Conservation (phyloP, 2,797 vertebrate genomes). For the Harpagifer antarcticus region DNA sequence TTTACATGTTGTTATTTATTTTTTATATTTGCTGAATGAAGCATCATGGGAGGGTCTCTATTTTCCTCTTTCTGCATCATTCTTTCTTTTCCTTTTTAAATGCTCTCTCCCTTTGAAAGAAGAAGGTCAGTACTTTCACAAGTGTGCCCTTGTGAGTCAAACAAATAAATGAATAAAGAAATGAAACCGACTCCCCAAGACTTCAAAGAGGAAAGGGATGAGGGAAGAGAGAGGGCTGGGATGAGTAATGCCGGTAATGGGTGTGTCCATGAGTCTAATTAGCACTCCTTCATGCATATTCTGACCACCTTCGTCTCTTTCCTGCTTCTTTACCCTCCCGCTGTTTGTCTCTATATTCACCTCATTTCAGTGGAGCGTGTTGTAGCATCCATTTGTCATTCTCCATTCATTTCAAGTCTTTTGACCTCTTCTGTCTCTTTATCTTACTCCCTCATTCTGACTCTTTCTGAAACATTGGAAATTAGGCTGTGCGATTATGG, state of each 20-base stretch:
- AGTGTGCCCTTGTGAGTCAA: constrained; percentile 48
- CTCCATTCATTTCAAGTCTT: constrained; percentile 2
- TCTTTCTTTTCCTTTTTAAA: constrained; percentile 45
- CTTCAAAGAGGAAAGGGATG: constrained; percentile 67
- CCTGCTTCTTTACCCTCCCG: neutral
- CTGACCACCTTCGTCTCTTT: constrained; percentile 27
- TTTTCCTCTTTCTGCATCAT: constrained; percentile 17
- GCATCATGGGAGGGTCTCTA: constrained; percentile 24
- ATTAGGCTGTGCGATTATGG: no score
- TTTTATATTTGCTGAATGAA: constrained; percentile 58
- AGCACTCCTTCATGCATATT: constrained; percentile 65
- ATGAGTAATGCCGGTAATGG: constrained; percentile 71
- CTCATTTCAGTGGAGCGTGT: constrained; percentile 18
- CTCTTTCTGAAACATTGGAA: neutral
- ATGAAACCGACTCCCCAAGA: constrained; percentile 67
- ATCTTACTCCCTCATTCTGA: neutral
- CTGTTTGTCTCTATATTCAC: constrained; percentile 8
- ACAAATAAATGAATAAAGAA: constrained; percentile 72
- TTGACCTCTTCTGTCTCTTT: neutral
- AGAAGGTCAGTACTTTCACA: constrained; percentile 69
- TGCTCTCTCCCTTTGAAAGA: constrained; percentile 63
- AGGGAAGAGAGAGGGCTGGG: constrained; percentile 37
- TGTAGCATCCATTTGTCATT: neutral
- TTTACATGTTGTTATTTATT: constrained; percentile 41
- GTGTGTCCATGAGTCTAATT: constrained; percentile 75